Conservation (phyloP, 2,888 invertebrate species). For the Drosophila stalkeri region DNA sequence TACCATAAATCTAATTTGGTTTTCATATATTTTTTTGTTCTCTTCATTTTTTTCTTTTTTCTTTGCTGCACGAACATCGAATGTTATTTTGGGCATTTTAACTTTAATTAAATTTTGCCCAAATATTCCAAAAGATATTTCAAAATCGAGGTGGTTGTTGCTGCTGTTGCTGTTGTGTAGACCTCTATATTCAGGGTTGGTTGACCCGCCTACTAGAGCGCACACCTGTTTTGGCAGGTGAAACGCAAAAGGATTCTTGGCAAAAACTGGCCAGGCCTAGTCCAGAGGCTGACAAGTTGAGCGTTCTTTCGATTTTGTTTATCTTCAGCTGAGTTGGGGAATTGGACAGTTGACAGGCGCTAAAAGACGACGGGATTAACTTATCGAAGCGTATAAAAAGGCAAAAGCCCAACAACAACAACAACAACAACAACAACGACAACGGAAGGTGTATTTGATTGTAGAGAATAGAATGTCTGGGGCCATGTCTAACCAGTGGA, state of each 20-base stretch:
- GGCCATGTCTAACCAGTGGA: conserved; percentile 14
- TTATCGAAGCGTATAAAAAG: conserved; percentile 75
- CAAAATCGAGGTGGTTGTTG: conserved; percentile 60
- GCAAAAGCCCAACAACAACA: conserved; percentile 41
- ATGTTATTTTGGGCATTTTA: conserved; percentile 72
- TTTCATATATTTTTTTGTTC: conserved; percentile 11
- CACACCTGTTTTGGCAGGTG: conserved; percentile 66
- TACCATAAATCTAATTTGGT: conserved; percentile 37
- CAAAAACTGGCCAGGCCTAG: conserved; percentile 37
- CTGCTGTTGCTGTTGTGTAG: conserved; percentile 2
- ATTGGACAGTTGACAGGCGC: conserved; percentile 65
- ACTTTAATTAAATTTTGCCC: conserved; percentile 77
- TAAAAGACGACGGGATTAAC: conserved; percentile 78
- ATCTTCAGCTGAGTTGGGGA: conserved; percentile 19
- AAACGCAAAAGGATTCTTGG: conserved; percentile 44
- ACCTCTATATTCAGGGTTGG: conserved; percentile 26
- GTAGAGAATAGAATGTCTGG: conserved; percentile 17
- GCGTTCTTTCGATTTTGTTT: conserved; percentile 53
- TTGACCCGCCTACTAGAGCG: conserved; percentile 10
- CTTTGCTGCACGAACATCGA: conserved; percentile 19
- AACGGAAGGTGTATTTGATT: conserved; percentile 54
- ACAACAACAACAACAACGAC: background rate
- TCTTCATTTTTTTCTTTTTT: background rate
- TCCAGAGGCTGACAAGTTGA: conserved; percentile 45
- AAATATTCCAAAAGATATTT: conserved; percentile 75